phyloP scores from a whole-genome alignment of 2,888 invertebrate species.

The Pimpla rufipes region DNA sequence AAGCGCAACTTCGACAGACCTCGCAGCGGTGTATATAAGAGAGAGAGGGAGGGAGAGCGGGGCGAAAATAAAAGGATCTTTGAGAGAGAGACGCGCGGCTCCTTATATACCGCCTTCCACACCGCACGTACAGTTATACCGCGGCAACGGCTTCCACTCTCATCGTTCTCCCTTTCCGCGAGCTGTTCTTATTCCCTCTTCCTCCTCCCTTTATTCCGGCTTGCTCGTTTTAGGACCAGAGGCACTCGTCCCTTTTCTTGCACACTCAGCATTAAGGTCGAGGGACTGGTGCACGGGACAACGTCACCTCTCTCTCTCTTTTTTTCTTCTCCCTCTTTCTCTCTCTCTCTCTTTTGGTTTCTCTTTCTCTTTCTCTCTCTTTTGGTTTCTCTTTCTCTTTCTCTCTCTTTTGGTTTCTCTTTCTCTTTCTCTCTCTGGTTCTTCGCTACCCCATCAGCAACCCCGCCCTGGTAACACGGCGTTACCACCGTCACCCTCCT shows the following conservation, averaged over 20 bases:
- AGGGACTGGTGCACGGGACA: constrained; percentile 59
- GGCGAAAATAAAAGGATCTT: constrained; percentile 51
- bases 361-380: background rate
- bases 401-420: background rate
- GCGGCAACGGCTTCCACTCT: background rate
- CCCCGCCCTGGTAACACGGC: background rate
- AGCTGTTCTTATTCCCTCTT: constrained; percentile 3
- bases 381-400: background rate
- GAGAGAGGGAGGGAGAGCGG: constrained; percentile 17
- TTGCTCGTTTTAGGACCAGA: constrained; percentile 40
- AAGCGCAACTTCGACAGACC: constrained; percentile 55
- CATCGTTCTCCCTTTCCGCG: background rate
- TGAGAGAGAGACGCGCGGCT: constrained; percentile 34
- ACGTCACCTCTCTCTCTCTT: constrained; percentile 4
- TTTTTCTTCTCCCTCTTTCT: no score
- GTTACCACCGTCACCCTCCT: constrained; percentile 30
- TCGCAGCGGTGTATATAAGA: constrained; percentile 29
- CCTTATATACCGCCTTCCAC: constrained; percentile 9
- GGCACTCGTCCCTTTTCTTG: constrained; percentile 63
- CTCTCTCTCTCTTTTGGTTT: no score
- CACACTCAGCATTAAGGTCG: constrained; percentile 69
- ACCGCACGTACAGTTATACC: background rate
- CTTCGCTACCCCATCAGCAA: background rate
- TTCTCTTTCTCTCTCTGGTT: background rate
- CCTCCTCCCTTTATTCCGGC: constrained; percentile 31